Evolutionary conservation across 2,888 invertebrate species (phyloP), one percentile per base, ranked within the genome.

Genomic region (Drosophila fulvimacula): DNA sequence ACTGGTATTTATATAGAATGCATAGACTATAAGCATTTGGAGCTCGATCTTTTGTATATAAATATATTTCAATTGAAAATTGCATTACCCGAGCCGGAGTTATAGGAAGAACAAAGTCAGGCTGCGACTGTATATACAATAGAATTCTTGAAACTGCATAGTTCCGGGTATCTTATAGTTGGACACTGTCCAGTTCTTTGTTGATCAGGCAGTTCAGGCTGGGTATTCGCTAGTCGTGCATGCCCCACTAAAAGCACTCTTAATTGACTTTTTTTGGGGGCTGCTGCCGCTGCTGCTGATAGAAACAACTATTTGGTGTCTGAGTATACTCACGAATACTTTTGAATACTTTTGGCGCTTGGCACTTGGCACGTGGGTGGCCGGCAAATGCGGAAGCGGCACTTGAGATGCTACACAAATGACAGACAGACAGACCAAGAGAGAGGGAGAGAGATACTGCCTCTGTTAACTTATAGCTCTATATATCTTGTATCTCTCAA

Each of bases 311-410:
- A 30, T 30, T 57, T 24, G 39, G 38, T 53, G 41, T 24, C 49
- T 53, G 64, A 48, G 52, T 34, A 34, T 21, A 56, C 44, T 46
- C 36, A 56, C 10, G 39, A 34, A 38, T 59, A 42, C 32, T 48
- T 60, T 56, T 55, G 57, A 63, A 70, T 74, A 81, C 46, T 48
- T 74, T 62, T 71, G 64, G 61, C 59, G 67, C 60, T 65, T 46
- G 65, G 63, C 72, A 81, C 60, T 65, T 46, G 65, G 63, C 72
- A 81, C 69, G 87, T 79, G 88, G 82, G 79, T 87, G 76, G 65
- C 59, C 66, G 58, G 73, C 81, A 71, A 82, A 85, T 86, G 86
- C 83, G 86, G 81, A 81, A 81, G 68, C 53, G 59, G 53, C 78
- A 81, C 83, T 81, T 73, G 59, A 82, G 67, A 74, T 77, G 53